Evolutionary conservation across 1,140 invertebrate genomes (phyloP).

Genomic region (Aricia agestis): DNA sequence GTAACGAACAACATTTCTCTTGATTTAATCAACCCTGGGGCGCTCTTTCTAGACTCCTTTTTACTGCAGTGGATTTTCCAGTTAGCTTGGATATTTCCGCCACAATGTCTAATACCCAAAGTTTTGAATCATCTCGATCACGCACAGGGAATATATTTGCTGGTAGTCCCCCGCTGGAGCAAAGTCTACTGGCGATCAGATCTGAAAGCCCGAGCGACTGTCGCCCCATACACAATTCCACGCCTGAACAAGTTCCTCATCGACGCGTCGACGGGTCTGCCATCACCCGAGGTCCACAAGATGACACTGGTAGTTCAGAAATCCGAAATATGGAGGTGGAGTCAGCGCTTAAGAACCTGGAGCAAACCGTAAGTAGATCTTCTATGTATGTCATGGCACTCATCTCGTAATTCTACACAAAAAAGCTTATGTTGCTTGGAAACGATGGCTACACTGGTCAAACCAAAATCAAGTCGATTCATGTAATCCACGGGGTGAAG

Average conservation of each 20-base stretch:
- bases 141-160: neutral
- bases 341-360: neutral
- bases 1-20: no score
- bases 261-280: neutral
- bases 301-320: neutral
- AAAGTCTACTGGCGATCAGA: neutral
- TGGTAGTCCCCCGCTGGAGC: neutral
- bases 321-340: slow-evolving; percentile 7
- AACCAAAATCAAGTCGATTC: neutral
- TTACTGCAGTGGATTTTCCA: no score
- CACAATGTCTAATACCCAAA: no score
- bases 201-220: neutral
- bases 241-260: neutral
- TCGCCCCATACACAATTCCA: neutral
- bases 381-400: neutral
- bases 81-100: no score
- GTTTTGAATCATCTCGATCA: no score
- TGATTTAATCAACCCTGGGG: no score
- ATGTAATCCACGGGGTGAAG: neutral
- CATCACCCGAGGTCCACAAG: neutral
- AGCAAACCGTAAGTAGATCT: neutral
- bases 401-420: neutral
- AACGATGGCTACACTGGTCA: neutral
- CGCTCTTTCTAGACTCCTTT: no score
- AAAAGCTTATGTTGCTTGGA: slow-evolving; percentile 1